Evolutionary conservation across 2,797 vertebrate species (phyloP).

Genomic region (Aldrovandia affinis): DNA sequence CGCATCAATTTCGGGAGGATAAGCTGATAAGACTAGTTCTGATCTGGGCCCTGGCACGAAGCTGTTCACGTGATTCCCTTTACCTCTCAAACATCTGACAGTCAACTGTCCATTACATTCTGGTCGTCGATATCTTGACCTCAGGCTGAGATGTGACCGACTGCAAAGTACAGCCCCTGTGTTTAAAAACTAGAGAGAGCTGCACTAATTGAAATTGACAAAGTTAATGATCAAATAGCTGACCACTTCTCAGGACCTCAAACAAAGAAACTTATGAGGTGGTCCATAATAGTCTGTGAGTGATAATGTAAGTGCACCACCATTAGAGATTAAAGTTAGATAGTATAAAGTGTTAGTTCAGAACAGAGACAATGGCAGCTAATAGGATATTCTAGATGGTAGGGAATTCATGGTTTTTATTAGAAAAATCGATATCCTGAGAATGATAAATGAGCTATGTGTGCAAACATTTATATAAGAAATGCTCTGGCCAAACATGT

Average conservation of each 20-base stretch:
- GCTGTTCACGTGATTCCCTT: background rate
- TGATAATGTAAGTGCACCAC: background rate
- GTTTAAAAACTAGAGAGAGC: background rate
- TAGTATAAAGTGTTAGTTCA: background rate
- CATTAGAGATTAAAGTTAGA: background rate
- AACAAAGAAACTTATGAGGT: background rate
- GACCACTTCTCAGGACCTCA: background rate
- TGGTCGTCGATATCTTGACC: background rate
- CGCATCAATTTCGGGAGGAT: background rate
- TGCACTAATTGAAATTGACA: conserved; percentile 12
- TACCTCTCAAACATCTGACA: background rate
- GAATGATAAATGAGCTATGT: background rate
- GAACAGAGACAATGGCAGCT: background rate
- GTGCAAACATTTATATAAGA: background rate
- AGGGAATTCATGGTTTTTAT: background rate
- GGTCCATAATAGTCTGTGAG: background rate
- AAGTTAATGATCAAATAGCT: background rate
- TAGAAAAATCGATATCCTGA: background rate
- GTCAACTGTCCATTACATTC: background rate
- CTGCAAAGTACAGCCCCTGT: background rate
- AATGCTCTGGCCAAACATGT: too few species aligned
- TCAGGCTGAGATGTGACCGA: background rate
- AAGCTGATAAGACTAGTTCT: background rate
- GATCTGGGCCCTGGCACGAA: background rate
- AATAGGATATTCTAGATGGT: background rate